phyloP scores from a whole-genome alignment of 2,797 vertebrate genomes.

The Typhlichthys subterraneus region DNA sequence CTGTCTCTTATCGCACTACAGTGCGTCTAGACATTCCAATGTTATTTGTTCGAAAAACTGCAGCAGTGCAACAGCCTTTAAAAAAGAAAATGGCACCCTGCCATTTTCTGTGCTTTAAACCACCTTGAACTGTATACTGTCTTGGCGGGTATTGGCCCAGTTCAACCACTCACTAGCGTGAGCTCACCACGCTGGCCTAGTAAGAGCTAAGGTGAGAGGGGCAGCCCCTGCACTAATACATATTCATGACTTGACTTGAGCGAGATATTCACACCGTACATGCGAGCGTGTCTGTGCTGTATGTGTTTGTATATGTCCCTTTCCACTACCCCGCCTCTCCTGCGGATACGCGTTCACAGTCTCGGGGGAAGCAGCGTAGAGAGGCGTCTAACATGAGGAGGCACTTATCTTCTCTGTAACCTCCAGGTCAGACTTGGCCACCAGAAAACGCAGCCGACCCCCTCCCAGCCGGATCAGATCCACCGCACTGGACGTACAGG shows the following conservation, averaged over 20 bases:
- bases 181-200: constrained; percentile 28
- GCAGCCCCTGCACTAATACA: neutral
- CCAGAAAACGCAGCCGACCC: constrained; percentile 89
- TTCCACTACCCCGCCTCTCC: neutral
- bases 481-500: constrained; percentile 81
- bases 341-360: neutral
- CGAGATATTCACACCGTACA: neutral
- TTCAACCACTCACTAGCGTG: constrained; percentile 28
- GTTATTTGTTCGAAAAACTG: constrained; percentile 35
- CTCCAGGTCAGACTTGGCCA: constrained; percentile 91
- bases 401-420: constrained; percentile 91
- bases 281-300: constrained; percentile 3
- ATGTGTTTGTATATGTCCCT: constrained; percentile 10
- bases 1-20: constrained; percentile 20
- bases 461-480: constrained; percentile 93
- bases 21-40: constrained; percentile 17
- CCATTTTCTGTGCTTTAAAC: constrained; percentile 59
- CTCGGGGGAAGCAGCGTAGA: neutral
- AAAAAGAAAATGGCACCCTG: constrained; percentile 23
- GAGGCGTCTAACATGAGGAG: constrained; percentile 80
- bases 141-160: constrained; percentile 1
- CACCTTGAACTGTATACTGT: constrained; percentile 20
- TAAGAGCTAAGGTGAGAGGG: constrained; percentile 6
- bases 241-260: too few species aligned
- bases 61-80: neutral